A percentile compares a stretch with the other conserved stretches of the same genome.
These are phyloP conservation scores for Sorex fumeus DNA, from an alignment of 2,113 vertebrate genomes.

Conservation along the genomic window DNA sequence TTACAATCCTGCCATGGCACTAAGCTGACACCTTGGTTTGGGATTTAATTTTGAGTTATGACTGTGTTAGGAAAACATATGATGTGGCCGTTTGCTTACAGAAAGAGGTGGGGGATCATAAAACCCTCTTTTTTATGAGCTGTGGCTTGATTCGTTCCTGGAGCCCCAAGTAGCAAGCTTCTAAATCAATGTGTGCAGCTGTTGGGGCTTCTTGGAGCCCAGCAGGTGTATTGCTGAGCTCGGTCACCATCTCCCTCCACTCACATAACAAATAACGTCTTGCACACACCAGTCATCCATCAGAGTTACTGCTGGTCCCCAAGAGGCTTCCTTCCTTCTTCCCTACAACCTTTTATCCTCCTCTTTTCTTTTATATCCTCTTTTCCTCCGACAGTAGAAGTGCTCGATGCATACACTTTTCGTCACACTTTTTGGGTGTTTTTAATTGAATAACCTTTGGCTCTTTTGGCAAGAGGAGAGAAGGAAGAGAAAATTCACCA, in stretches of 20 bases:
- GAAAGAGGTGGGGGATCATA: conserved; percentile 92
- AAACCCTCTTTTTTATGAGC: conserved; percentile 96
- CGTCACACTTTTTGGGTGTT: conserved; percentile 87
- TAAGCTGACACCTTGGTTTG: conserved; percentile 95
- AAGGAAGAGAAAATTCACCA: conserved; percentile 72
- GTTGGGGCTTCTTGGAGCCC: conserved; percentile 95
- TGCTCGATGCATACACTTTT: conserved; percentile 85
- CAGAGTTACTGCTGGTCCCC: conserved; percentile 94
- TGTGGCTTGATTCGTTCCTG: conserved; percentile 98
- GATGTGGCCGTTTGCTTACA: conserved; percentile 98
- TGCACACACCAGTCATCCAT: conserved; percentile 97
- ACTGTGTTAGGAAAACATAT: conserved; percentile 96
- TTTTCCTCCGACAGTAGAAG: conserved; percentile 79
- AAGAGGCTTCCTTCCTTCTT: conserved; percentile 67
- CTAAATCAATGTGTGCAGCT: conserved; percentile 99
- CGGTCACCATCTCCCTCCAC: conserved; percentile 93
- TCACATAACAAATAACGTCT: conserved; percentile 98
- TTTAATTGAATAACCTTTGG: conserved; percentile 91
- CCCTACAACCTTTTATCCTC: conserved; percentile 49
- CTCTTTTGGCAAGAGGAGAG: conserved; percentile 77
- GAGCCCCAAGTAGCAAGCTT: conserved; percentile 93
- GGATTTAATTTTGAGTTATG: conserved; percentile 95
- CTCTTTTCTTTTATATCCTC: neutral
- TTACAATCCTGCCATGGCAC: conserved; percentile 92
- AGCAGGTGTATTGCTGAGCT: conserved; percentile 97